Evolutionary conservation across 2,888 invertebrate genomes (phyloP).

Genomic region (Cryptocephalus primarius): DNA sequence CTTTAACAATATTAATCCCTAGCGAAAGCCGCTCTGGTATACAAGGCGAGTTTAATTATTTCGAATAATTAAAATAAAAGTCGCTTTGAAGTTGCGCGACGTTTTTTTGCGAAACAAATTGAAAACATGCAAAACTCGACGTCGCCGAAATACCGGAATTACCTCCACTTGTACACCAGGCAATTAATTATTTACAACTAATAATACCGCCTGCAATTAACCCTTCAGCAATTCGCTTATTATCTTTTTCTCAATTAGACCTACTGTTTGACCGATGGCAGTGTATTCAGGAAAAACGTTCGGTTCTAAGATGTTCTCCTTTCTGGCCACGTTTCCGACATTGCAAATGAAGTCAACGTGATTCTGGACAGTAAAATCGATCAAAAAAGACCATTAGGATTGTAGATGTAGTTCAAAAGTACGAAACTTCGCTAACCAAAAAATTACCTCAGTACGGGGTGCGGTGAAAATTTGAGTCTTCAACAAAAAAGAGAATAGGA

Average conservation of each 20-base stretch:
- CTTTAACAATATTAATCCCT: constrained; percentile 3
- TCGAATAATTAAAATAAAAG: too few relatives aligned
- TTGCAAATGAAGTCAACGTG: constrained; percentile 29
- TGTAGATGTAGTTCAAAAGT: too few relatives aligned
- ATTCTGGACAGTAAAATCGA: constrained; percentile 15
- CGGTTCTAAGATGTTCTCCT: constrained; percentile 16
- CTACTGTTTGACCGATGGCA: neutral
- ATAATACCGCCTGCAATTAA: neutral
- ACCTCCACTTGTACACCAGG: neutral
- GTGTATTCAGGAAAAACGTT: constrained; percentile 9
- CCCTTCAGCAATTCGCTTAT: too few relatives aligned
- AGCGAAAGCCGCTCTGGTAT: constrained; percentile 3
- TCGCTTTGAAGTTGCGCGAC: too few relatives aligned
- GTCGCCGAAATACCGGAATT: neutral
- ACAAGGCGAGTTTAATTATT: neutral
- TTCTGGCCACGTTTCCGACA: constrained; percentile 22
- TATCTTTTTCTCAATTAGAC: too few relatives aligned
- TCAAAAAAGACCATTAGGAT: too few relatives aligned
- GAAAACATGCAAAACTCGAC: neutral
- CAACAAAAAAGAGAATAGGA: too few relatives aligned
- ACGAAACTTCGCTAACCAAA: too few relatives aligned
- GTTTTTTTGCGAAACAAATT: too few relatives aligned
- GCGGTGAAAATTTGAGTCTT: too few relatives aligned
- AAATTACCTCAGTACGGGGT: too few relatives aligned
- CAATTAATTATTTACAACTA: neutral